phyloP scores from a whole-genome alignment of 2,888 invertebrate species.

The Torymus aiolomorphi region DNA sequence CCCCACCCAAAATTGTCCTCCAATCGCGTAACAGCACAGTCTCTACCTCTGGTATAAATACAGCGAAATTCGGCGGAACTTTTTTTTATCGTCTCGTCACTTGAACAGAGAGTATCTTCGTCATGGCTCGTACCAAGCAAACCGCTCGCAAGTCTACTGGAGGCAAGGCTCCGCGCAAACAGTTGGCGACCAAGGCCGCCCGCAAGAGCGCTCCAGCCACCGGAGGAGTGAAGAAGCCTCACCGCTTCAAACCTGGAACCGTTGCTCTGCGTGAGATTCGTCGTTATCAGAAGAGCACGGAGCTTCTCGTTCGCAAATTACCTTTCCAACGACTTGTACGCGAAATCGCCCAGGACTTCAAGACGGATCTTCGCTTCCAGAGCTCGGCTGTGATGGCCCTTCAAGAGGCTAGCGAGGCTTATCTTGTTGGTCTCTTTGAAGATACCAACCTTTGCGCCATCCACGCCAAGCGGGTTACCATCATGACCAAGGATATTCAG shows the following conservation, averaged over 20 bases:
- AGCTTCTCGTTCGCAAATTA: constrained; percentile 25
- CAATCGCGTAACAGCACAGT: too few species aligned
- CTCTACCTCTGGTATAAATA: too few species aligned
- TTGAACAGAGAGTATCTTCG: too few species aligned
- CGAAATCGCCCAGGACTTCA: constrained; percentile 38
- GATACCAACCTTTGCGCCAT: constrained; percentile 40
- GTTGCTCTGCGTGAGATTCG: constrained; percentile 37
- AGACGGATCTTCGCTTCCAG: constrained; percentile 31
- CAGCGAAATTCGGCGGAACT: too few species aligned
- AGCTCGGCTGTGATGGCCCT: constrained; percentile 34
- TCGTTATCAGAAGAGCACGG: constrained; percentile 37
- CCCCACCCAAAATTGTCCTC: too few species aligned
- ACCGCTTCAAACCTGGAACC: constrained; percentile 24
- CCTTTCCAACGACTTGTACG: constrained; percentile 25
- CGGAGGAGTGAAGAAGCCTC: constrained; percentile 39
- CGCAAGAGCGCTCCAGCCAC: constrained; percentile 27
- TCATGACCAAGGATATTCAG: constrained; percentile 34
- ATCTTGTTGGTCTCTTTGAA: constrained; percentile 22
- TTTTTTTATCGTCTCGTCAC: too few species aligned
- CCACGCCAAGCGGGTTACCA: constrained; percentile 33
- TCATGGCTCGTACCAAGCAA: constrained; percentile 40
- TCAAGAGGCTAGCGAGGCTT: constrained; percentile 36
- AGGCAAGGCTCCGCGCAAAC: constrained; percentile 28
- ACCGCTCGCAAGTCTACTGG: constrained; percentile 38
- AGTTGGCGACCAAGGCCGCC: constrained; percentile 34